These are phyloP conservation scores for Montipora cactus DNA, from an alignment of 64 coral and sea anemone genomes.

Conservation along the genomic window DNA sequence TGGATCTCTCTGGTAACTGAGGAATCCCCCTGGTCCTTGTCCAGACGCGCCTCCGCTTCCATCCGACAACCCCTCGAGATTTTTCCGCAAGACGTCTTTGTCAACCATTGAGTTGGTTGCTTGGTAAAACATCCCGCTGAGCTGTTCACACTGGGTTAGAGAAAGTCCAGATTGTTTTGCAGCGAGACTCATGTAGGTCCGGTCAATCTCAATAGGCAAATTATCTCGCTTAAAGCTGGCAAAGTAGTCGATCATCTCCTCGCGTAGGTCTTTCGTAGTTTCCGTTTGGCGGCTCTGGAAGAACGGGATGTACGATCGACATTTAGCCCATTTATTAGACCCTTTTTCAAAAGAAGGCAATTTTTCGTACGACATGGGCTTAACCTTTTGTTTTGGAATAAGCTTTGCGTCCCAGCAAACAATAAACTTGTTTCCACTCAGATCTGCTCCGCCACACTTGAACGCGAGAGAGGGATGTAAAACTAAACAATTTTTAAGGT, in stretches of 20 bases:
- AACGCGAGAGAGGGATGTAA: conserved; percentile 48
- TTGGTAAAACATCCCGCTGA: conserved; percentile 20
- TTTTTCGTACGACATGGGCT: conserved; percentile 43
- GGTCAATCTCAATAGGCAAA: conserved; percentile 26
- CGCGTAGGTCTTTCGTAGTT: neutral
- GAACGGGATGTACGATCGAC: neutral
- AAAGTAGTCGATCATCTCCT: conserved; percentile 55
- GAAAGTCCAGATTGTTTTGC: neutral
- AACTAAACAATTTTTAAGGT: conserved; percentile 74
- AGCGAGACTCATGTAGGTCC: conserved; percentile 24
- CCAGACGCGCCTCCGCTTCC: too few relatives aligned
- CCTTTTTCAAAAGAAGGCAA: conserved; percentile 1
- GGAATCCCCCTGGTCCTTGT: too few relatives aligned
- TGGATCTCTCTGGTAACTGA: too few relatives aligned
- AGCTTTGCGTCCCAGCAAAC: conserved; percentile 81
- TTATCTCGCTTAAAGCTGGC: conserved; percentile 5
- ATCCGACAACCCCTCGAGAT: neutral
- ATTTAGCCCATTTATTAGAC: neutral
- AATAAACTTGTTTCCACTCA: conserved; percentile 78
- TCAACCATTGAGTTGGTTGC: neutral
- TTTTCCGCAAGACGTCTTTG: neutral
- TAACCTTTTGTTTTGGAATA: conserved; percentile 23
- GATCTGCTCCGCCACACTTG: conserved; percentile 45
- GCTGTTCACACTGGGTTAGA: conserved; percentile 14
- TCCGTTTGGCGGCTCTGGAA: neutral